A percentile compares a stretch with the other conserved stretches of the same genome.
These are phyloP conservation scores for Latheticus oryzae DNA, from an alignment of 2,888 invertebrate species.

Conservation along the genomic window DNA sequence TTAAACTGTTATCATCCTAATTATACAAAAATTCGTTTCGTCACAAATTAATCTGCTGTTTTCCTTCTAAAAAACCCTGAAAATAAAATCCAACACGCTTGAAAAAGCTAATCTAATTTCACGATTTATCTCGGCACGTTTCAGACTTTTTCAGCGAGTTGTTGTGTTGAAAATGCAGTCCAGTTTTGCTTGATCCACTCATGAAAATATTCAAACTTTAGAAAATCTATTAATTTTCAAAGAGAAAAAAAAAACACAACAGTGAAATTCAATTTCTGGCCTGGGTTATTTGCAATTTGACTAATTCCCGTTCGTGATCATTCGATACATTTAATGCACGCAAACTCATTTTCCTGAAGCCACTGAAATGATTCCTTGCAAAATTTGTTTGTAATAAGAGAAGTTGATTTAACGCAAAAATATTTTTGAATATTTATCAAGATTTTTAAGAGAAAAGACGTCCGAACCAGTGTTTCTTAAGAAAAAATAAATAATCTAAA, in stretches of 20 bases:
- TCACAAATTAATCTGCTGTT: too few relatives aligned
- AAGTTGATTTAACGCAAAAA: not conserved
- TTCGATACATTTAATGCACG: slow-evolving; percentile 6
- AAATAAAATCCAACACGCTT: slow-evolving; percentile 7
- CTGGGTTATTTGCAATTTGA: slow-evolving; percentile 14
- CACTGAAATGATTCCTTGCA: slow-evolving; percentile 10
- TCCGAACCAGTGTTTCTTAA: too few relatives aligned
- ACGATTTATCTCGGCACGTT: slow-evolving; percentile 15
- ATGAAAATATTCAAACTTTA: too few relatives aligned
- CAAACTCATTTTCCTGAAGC: slow-evolving; percentile 8
- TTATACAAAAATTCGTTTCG: too few relatives aligned
- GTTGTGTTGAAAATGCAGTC: too few relatives aligned
- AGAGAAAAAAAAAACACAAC: slow-evolving; percentile 3
- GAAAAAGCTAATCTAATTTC: slow-evolving; percentile 17
- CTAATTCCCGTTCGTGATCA: slow-evolving; percentile 12
- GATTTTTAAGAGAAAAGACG: too few relatives aligned
- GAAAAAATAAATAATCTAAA: too few relatives aligned
- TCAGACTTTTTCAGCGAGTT: slow-evolving; percentile 6
- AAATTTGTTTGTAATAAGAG: slow-evolving; percentile 4
- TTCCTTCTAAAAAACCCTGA: slow-evolving; percentile 3
- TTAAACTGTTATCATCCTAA: too few relatives aligned
- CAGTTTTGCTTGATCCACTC: too few relatives aligned
- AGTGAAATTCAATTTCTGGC: slow-evolving; percentile 6
- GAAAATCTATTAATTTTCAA: too few relatives aligned
- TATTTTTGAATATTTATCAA: too few relatives aligned